Percentiles rank a stretch among this genome's conserved stretches.
Conservation (phyloP, 2,888 invertebrate species). For the Patella ulyssiponensis region DNA sequence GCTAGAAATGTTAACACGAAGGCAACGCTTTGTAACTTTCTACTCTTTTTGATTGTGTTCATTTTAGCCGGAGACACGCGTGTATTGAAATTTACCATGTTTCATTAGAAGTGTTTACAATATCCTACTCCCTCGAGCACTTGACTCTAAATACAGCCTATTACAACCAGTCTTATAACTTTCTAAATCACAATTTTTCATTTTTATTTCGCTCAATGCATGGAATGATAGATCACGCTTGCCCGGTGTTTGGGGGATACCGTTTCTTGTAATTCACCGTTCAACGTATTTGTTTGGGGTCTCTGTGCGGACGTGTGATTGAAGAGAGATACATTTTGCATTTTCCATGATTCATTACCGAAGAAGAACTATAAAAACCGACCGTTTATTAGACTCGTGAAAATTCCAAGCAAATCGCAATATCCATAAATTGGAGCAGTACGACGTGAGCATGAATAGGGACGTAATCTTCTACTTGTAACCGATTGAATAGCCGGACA, state of each 20-base stretch:
- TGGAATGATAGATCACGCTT: conserved; percentile 5
- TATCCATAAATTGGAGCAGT: conserved; percentile 1
- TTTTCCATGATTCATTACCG: too few species aligned
- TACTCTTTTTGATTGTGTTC: too few species aligned
- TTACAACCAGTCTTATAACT: neutral
- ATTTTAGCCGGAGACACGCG: too few species aligned
- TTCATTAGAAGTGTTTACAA: conserved; percentile 3
- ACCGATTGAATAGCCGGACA: too few species aligned
- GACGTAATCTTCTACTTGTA: too few species aligned
- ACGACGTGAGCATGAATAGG: conserved; percentile 1
- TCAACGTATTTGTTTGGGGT: too few species aligned
- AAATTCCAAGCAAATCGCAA: neutral
- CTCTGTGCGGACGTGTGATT: too few species aligned
- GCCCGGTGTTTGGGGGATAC: neutral
- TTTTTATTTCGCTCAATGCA: neutral
- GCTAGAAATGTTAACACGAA: too few species aligned
- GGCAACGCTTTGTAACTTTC: too few species aligned
- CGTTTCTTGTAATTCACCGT: too few species aligned
- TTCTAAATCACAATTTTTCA: neutral
- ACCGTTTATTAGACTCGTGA: neutral
- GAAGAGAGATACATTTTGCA: too few species aligned
- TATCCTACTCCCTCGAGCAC: neutral
- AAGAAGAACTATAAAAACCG: neutral
- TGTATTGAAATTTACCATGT: neutral
- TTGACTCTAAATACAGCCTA: neutral